Percentiles rank a stretch among this genome's conserved stretches.
phyloP scores from a whole-genome alignment of 2,113 vertebrate species.

The Tragelaphus scriptus region DNA sequence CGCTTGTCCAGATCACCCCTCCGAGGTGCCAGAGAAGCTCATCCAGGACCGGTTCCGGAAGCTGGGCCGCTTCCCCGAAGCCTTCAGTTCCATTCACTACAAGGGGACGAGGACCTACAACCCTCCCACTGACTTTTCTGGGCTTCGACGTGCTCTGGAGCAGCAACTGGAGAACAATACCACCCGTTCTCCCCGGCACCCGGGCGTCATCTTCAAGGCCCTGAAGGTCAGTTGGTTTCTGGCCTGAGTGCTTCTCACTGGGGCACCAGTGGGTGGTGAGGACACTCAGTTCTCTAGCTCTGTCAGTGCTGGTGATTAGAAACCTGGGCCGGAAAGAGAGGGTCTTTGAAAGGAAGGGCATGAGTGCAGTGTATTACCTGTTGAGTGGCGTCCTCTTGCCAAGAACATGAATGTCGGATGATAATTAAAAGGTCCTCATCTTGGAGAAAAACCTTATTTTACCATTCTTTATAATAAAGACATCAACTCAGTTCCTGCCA shows the following conservation, averaged over 20 bases:
- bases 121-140: constrained; percentile 97
- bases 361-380: not conserved
- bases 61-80: constrained; percentile 94
- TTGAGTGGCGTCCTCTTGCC: not conserved
- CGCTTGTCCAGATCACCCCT: constrained; percentile 84
- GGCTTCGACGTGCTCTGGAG: constrained; percentile 91
- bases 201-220: constrained; percentile 95
- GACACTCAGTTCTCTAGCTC: not conserved
- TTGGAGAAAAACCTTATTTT: not conserved
- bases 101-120: constrained; percentile 97
- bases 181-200: constrained; percentile 94
- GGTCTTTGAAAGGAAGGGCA: not conserved
- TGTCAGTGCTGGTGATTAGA: not conserved
- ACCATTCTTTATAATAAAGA: not conserved
- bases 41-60: constrained; percentile 98
- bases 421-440: not conserved
- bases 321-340: not conserved
- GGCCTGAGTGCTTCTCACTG: not conserved
- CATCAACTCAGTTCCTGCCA: not conserved
- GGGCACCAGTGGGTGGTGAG: not conserved
- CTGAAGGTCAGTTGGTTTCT: constrained; percentile 85
- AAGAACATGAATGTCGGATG: not conserved
- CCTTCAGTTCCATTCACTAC: constrained; percentile 99
- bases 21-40: constrained; percentile 93
- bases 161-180: constrained; percentile 96